Evolutionary conservation across 2,888 invertebrate genomes (phyloP).

Genomic region (Schrankia costaestrigalis): DNA sequence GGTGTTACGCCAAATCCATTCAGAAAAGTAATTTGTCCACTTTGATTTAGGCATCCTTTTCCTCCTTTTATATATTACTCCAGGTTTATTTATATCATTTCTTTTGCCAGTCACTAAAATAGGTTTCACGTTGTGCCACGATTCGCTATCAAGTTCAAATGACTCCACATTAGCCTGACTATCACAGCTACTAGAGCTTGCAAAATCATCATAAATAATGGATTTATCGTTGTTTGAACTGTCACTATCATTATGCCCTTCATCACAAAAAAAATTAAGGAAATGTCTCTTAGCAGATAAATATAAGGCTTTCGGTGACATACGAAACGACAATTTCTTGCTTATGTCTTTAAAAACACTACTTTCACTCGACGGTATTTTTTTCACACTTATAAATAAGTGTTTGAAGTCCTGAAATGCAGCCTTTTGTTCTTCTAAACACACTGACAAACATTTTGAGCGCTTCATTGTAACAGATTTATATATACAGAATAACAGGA

Average conservation of each 20-base stretch:
- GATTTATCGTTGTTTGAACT: neutral
- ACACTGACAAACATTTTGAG: constrained; percentile 10
- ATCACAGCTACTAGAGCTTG: neutral
- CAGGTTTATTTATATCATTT: constrained; percentile 5
- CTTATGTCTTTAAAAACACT: constrained; percentile 7
- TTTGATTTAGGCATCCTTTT: constrained; percentile 7
- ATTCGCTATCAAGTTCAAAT: neutral
- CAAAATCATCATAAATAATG: neutral
- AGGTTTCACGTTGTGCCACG: neutral
- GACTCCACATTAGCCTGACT: neutral
- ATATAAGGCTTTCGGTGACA: constrained; percentile 9
- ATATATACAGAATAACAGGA: too few relatives aligned
- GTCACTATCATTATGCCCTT: neutral
- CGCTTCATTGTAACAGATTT: constrained; percentile 6
- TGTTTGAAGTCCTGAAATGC: constrained; percentile 6
- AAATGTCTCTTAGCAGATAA: constrained; percentile 6
- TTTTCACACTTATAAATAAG: constrained; percentile 2
- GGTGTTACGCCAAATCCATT: constrained; percentile 11
- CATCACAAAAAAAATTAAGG: constrained; percentile 4
- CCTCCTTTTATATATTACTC: constrained; percentile 3
- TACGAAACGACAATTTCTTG: constrained; percentile 8
- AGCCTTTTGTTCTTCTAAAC: constrained; percentile 12
- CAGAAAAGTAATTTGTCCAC: constrained; percentile 8
- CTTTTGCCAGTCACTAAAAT: neutral
- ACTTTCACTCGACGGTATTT: constrained; percentile 5